These are phyloP conservation scores for Heterotilapia buettikoferi DNA, from an alignment of 2,113 vertebrate species.

Conservation along the genomic window DNA sequence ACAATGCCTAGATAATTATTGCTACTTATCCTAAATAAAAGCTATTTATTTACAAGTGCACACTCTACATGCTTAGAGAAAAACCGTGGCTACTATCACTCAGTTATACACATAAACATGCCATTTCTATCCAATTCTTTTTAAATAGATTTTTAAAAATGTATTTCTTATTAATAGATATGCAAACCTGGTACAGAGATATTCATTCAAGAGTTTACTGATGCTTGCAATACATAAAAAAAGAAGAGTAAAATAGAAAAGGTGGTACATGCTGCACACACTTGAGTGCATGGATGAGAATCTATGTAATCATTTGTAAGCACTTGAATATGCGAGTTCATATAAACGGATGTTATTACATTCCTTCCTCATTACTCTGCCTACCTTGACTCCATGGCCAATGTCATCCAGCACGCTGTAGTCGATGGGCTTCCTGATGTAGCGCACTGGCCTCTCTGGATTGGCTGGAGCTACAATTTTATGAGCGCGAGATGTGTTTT, in stretches of 20 bases:
- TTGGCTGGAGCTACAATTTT: slow-evolving; percentile 96
- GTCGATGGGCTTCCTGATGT: slow-evolving; percentile 96
- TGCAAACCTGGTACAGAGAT: not conserved
- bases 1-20: not conserved
- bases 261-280: not conserved
- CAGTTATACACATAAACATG: not conserved
- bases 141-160: not conserved
- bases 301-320: not conserved
- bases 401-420: slow-evolving; percentile 93
- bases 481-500: slow-evolving; percentile 93
- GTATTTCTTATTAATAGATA: not conserved
- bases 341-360: not conserved
- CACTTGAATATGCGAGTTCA: not conserved
- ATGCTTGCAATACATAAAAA: not conserved
- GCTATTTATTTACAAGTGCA: not conserved
- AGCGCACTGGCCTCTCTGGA: slow-evolving; percentile 92
- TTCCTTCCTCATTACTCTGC: not conserved
- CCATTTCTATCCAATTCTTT: not conserved
- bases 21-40: not conserved
- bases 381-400: slow-evolving; percentile 90
- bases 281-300: not conserved
- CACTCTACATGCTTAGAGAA: not conserved
- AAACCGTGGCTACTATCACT: not conserved
- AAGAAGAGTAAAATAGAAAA: not conserved
- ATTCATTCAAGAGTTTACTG: not conserved